Evolutionary conservation across 2,888 invertebrate genomes (phyloP).

Genomic region (Ectemnius cavifrons): DNA sequence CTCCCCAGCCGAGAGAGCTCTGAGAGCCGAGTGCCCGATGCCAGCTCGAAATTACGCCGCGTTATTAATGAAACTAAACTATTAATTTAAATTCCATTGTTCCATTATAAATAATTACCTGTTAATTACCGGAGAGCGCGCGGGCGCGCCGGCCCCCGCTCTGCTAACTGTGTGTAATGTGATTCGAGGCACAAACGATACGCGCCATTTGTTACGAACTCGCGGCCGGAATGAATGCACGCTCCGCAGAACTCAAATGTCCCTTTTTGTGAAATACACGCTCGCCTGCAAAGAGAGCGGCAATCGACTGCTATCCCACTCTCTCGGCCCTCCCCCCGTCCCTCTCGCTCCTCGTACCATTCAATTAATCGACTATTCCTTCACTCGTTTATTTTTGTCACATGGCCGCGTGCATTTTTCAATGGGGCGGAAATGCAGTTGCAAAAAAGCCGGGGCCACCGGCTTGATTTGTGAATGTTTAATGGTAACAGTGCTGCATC

Average conservation of each 20-base stretch:
- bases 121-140: constrained; percentile 69
- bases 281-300: neutral
- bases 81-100: constrained; percentile 78
- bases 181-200: constrained; percentile 64
- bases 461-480: constrained; percentile 2
- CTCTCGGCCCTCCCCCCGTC: neutral
- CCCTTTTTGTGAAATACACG: constrained; percentile 17
- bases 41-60: constrained; percentile 70
- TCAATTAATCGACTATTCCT: constrained; percentile 6
- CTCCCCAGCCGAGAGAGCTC: no score
- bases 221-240: constrained; percentile 45
- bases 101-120: constrained; percentile 78
- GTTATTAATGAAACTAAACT: constrained; percentile 78
- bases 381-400: constrained; percentile 6
- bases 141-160: no score
- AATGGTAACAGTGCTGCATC: neutral
- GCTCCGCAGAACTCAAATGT: constrained; percentile 30
- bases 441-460: neutral
- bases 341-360: neutral
- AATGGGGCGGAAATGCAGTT: constrained; percentile 1
- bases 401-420: neutral
- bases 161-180: constrained; percentile 60
- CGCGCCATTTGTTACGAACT: constrained; percentile 52
- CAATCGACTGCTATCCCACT: neutral
- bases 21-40: no score